Evolutionary conservation across 1,140 invertebrate species (phyloP), one percentile per base, ranked within the genome.

Genomic region (Helicoverpa armigera): DNA sequence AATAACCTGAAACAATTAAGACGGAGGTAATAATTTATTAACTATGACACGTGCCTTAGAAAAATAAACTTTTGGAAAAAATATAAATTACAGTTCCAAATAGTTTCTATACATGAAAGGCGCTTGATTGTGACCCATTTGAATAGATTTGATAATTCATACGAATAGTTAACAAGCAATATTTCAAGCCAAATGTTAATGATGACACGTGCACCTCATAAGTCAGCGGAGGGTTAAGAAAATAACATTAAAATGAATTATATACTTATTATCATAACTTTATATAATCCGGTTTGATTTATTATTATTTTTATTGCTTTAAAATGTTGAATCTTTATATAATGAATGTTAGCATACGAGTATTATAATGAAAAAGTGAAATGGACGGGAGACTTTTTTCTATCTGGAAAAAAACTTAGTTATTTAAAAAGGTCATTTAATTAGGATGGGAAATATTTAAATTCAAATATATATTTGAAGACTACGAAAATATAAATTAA

Each of bases 111-210:
- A 61, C 29, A 61, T 29, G 29, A 35, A n/a, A 65, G 16, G 31
- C n/a, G 61, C n/a, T 43, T 14, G 31, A 43, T 63, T 43, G 5
- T 35, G 35, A 35, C 35, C 35, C 35, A 35, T 35, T 35, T 35
- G 35, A 3, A 35, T 35, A 35, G 3, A 35, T 35, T 35, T 35
- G 1, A 35, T 35, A 35, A 35, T 35, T 35, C 48, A 69, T 23
- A 2, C 4, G 67, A 70, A 70, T 53, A 14, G 29, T 29, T 29
- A 53, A 7, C 11, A 12, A 2, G 50, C 53, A 13, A 70, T 70
- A 70, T 29, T 54, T 70, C 67, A 70, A 70, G 53, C 18, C 29
- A 70, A 70, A 70, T 70, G 67, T 54, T 70, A 70, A 53, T 29
- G 67, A 70, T 70, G 50, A 54, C 67, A 53, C 12, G 50, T 23